Evolutionary conservation across 1,140 invertebrate species (phyloP).

Genomic region (Caenorhabditis brenneri): DNA sequence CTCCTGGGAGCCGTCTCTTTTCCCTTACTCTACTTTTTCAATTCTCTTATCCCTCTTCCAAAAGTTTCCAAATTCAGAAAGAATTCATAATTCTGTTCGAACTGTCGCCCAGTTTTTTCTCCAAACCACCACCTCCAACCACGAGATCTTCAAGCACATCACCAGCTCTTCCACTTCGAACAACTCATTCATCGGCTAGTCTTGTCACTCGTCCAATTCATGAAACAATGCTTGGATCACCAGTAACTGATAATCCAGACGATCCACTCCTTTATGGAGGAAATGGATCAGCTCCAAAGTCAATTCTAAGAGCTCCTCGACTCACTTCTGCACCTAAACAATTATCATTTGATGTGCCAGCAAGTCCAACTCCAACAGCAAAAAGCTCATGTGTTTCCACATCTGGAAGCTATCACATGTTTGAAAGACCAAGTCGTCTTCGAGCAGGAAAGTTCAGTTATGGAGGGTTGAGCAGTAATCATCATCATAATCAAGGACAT

Average conservation of each 20-base stretch:
- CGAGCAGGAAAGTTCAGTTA: slow-evolving; percentile 19
- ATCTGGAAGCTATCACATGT: slow-evolving; percentile 44
- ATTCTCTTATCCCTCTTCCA: neutral
- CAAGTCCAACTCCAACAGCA: slow-evolving; percentile 43
- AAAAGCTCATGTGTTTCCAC: slow-evolving; percentile 41
- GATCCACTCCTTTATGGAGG: neutral
- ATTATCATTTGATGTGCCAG: slow-evolving; percentile 44
- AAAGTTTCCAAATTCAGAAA: no score
- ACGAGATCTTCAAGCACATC: neutral
- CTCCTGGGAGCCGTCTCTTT: neutral
- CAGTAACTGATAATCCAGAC: slow-evolving; percentile 25
- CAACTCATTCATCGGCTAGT: slow-evolving; percentile 8
- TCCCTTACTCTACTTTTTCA: neutral
- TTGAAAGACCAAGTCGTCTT: slow-evolving; percentile 39
- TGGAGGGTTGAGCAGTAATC: slow-evolving; percentile 18
- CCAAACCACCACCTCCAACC: neutral
- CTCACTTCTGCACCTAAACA: slow-evolving; percentile 40
- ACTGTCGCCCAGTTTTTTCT: slow-evolving; percentile 6
- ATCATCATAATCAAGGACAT: slow-evolving; percentile 2
- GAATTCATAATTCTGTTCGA: slow-evolving; percentile 38
- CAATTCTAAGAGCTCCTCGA: slow-evolving; percentile 39
- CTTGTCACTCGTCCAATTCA: slow-evolving; percentile 26
- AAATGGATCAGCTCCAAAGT: neutral
- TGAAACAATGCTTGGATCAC: slow-evolving; percentile 20
- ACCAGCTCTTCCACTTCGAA: neutral